phyloP scores from a whole-genome alignment of 2,113 vertebrate species.

The Peromyscus maniculatus region DNA sequence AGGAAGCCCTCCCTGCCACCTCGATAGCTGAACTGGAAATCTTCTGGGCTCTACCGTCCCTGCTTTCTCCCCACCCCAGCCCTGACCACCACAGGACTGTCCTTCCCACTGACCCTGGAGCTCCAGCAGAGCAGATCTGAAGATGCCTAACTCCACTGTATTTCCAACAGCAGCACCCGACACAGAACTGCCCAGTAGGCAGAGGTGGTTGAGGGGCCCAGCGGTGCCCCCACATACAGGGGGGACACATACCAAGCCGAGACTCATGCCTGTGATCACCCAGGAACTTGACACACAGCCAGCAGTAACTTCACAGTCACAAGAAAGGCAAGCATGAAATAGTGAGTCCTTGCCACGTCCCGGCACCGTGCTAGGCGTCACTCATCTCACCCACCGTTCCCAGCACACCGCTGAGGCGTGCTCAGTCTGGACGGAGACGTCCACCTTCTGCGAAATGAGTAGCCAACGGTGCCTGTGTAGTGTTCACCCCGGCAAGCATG shows the following conservation, averaged over 20 bases:
- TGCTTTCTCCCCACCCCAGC: neutral
- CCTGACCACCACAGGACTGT: neutral
- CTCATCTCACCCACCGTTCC: neutral
- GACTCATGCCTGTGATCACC: neutral
- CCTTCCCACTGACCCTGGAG: neutral
- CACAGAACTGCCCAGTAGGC: neutral
- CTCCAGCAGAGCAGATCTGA: neutral
- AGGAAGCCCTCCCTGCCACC: neutral
- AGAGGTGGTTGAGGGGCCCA: neutral
- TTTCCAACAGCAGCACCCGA: neutral
- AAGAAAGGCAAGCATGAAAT: neutral
- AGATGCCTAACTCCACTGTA: neutral
- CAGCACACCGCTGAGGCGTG: neutral
- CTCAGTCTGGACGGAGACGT: neutral
- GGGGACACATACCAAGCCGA: neutral
- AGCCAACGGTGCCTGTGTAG: neutral
- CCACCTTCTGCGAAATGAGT: neutral
- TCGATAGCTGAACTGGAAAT: neutral
- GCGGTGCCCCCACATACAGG: neutral
- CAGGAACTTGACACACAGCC: neutral
- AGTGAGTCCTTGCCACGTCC: rapidly evolving
- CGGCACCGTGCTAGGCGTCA: neutral
- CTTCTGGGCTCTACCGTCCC: neutral
- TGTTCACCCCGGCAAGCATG: neutral
- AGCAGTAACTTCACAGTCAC: neutral